Conservation (phyloP, 2,113 vertebrate genomes). For the Nycticebus coucang region DNA sequence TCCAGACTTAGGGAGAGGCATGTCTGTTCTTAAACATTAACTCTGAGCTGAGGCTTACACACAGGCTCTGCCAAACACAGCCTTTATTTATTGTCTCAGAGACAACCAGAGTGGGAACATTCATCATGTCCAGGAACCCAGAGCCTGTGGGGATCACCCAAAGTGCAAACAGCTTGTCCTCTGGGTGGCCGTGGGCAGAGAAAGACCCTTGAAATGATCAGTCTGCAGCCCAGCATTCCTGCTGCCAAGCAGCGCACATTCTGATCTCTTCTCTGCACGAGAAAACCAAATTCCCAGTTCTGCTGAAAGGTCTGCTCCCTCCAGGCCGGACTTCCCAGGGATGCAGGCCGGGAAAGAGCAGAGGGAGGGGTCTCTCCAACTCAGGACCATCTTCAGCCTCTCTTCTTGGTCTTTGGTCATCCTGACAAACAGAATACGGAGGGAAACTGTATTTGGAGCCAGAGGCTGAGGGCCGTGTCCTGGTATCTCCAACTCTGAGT, state of each 20-base stretch:
- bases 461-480: neutral
- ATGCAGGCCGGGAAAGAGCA: neutral
- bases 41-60: neutral
- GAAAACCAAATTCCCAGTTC: neutral
- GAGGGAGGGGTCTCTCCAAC: neutral
- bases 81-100: neutral
- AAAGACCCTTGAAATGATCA: neutral
- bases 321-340: neutral
- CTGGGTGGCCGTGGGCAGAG: neutral
- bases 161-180: neutral
- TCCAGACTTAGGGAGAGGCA: neutral
- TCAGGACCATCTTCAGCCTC: neutral
- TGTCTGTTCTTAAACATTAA: neutral
- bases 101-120: neutral
- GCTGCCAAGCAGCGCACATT: neutral
- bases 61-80: neutral
- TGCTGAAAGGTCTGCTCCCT: neutral
- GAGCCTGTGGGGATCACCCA: neutral
- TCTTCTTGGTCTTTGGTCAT: neutral
- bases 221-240: neutral
- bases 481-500: neutral
- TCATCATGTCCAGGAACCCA: neutral
- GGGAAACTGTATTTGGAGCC: neutral
- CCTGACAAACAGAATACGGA: neutral
- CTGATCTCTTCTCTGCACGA: neutral